Percentiles rank a stretch among this genome's conserved stretches.
phyloP scores from a whole-genome alignment of 2,113 vertebrate species.

The Orientallactaga bullata region DNA sequence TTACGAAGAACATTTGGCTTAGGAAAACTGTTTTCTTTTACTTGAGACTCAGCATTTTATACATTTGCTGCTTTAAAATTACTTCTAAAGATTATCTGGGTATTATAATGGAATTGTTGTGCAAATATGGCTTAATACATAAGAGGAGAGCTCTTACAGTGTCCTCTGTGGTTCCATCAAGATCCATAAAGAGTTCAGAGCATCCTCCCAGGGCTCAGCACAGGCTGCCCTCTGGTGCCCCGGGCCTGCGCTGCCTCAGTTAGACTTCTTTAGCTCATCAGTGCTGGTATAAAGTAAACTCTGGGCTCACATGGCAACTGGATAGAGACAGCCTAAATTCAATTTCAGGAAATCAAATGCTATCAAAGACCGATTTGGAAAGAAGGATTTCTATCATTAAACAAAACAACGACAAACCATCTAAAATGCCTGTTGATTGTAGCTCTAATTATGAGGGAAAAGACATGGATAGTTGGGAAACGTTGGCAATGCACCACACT shows the following conservation, averaged over 20 bases:
- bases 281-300: slow-evolving; percentile 54
- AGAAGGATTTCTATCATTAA: slow-evolving; percentile 47
- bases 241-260: slow-evolving; percentile 51
- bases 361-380: slow-evolving; percentile 44
- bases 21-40: slow-evolving; percentile 82
- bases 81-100: slow-evolving; percentile 83
- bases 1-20: slow-evolving; percentile 77
- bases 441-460: slow-evolving; percentile 30
- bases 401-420: background rate
- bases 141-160: slow-evolving; percentile 80
- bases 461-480: background rate
- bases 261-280: background rate
- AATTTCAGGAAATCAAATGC: slow-evolving; percentile 71
- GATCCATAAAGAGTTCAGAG: slow-evolving; percentile 68
- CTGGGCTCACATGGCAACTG: background rate
- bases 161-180: slow-evolving; percentile 64
- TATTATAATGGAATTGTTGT: slow-evolving; percentile 84
- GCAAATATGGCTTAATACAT: slow-evolving; percentile 83
- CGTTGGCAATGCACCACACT: background rate
- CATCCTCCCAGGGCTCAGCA: slow-evolving; percentile 40
- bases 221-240: slow-evolving; percentile 82
- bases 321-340: slow-evolving; percentile 60
- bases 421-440: slow-evolving; percentile 55
- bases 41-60: slow-evolving; percentile 82
- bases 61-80: slow-evolving; percentile 78